Base-by-base conservation (phyloP, 2,113 vertebrate species). In the Larimichthys polyactis region DNA sequence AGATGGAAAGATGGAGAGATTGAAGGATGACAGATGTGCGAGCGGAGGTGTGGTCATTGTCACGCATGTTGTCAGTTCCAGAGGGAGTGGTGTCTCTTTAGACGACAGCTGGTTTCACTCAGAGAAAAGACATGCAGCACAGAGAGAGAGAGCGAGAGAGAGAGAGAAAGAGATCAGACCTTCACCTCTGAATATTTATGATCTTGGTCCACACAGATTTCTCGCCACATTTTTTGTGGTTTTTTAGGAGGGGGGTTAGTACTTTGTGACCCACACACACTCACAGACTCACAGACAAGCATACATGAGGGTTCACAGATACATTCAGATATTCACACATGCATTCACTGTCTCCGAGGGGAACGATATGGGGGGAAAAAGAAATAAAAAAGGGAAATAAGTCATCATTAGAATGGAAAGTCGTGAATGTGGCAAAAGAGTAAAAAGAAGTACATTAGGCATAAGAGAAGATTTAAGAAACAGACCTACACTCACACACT, bases 181-280 rank as follows among this genome's bases (percentile, higher is more conserved):
- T 87, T 90, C 83, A 86, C 74, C 88, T 64, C 87, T 93, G 92
- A 94, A 94, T 93, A 94, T 93, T 93, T 94, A 93, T 93, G 91
- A 91, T 90, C 77, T 75, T 4, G 76, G 79, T 87, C 87, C 44
- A 59, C 87, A 79, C 73, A 80, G 75, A 92, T 92, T 93, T 90
- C 90, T 90, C 66, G 83, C 91, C 88, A 92, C 85, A 87, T 92
- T 89, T 91, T 91, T 89, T 83, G 82, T 4, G 82, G 86, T 92
- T 92, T 91, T 79, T 79, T 59, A 24, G 40, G 49, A 76, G n/a
- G 66, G 68, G 80, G 78, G 78, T 68, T 76, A 77, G 58, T 22
- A 63, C 55, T 69, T 81, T 68, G 82, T 93, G 87, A 90, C 89
- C 85, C 82, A 54, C 75, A 87, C 83, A 85, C 82, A 77, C 81